Evolutionary conservation across 2,888 invertebrate species (phyloP), one percentile per base, ranked within the genome.

Genomic region (Campoplex capitator): DNA sequence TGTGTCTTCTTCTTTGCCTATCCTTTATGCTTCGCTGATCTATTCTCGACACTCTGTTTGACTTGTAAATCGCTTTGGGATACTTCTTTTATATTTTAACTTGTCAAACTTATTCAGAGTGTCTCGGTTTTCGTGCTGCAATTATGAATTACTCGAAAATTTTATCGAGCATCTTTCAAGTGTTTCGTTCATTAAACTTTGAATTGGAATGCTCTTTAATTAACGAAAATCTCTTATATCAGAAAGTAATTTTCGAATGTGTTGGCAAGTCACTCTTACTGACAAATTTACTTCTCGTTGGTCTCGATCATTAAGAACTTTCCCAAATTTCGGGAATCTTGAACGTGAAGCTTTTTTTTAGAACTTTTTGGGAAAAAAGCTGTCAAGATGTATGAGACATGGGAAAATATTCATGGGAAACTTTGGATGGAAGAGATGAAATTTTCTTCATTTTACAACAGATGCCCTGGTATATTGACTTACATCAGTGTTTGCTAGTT

Each of bases 21-120:
- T 62, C 74, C 74, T 62, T 79, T 62, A 67, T n/a, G 56, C 81
- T 77, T 51, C 71, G 48, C 62, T 76, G 84, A 58, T 54, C 84
- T 70, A 62, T 70, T 80, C 62, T 73, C 48, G 58, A 77, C 67
- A 77, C 42, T 79, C 78, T 54, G 58, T 75, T 83, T 83, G 70
- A 76, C 83, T 76, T 65, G 78, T 45, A 83, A 68, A 83, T 68
- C 78, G 75, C 45, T 62, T 65, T 65, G 54, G 70, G 23, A 75
- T 79, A 68, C 71, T 38, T 74, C 23, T 23, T 45, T 48, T 23
- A 78, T n/a, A 68, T 83, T 70, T 65, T n/a, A 35, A 58, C 48
- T 45, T n/a, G 35, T 56, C 8, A 28, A 75, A 62, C 13, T 67
- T 35, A n/a, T 68, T 67, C 9, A 58, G 3, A n/a, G 11, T 11